Conservation (phyloP, 2,797 vertebrate genomes). For the Hypotaenidia philippensis region DNA sequence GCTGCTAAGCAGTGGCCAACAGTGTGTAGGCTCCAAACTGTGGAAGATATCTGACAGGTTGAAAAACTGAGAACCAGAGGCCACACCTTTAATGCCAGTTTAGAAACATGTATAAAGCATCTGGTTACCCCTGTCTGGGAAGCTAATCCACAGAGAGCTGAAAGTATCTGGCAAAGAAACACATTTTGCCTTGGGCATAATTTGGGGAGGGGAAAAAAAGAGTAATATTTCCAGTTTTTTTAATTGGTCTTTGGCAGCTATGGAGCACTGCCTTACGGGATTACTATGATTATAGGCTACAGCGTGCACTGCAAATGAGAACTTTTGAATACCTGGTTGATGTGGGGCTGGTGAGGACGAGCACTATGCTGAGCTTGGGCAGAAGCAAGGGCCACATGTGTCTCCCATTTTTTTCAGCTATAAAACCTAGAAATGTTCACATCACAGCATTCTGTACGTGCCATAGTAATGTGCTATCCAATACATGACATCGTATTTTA, state of each 20-base stretch:
- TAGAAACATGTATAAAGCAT: slow-evolving; percentile 26
- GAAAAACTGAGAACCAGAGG: slow-evolving; percentile 21
- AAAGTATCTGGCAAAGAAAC: slow-evolving; percentile 55
- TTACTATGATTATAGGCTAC: slow-evolving; percentile 33
- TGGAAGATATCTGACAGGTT: neutral
- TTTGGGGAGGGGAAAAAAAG: slow-evolving; percentile 18
- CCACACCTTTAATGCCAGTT: slow-evolving; percentile 39
- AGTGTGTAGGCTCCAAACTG: neutral
- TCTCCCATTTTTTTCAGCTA: neutral
- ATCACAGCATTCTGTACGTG: neutral
- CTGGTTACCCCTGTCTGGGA: slow-evolving; percentile 41
- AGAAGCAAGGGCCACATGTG: neutral
- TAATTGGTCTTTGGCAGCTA: slow-evolving; percentile 43
- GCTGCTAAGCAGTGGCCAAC: neutral
- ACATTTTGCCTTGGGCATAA: slow-evolving; percentile 42
- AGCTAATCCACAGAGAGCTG: slow-evolving; percentile 41
- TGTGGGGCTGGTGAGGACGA: neutral
- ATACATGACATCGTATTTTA: accelerated
- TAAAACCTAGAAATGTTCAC: neutral
- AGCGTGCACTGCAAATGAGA: neutral
- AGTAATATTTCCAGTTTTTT: slow-evolving; percentile 67
- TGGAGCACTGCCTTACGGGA: slow-evolving; percentile 19
- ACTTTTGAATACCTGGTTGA: neutral
- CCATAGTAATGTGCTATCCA: neutral
- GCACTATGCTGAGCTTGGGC: neutral